These are phyloP conservation scores for Canis aureus DNA, from an alignment of 2,113 vertebrate genomes.

Conservation along the genomic window DNA sequence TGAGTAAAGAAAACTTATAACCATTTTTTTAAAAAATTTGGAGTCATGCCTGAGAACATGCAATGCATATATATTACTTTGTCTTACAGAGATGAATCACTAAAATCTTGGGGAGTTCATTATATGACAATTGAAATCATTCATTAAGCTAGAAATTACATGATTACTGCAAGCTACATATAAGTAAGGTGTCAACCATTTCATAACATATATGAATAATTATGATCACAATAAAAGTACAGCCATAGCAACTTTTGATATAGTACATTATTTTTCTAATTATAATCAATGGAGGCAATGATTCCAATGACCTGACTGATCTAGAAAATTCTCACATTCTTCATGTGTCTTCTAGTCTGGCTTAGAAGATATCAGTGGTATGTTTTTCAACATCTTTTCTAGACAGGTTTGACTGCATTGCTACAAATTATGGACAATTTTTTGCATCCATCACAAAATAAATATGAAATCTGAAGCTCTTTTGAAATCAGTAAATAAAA, in stretches of 20 bases:
- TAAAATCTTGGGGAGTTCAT: not conserved
- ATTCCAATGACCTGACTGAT: not conserved
- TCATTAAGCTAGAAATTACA: constrained; percentile 4
- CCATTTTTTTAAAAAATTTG: not conserved
- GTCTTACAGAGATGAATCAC: not conserved
- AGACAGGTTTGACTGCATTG: not conserved
- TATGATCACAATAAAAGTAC: not conserved
- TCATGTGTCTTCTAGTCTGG: not conserved
- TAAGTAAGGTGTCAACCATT: not conserved
- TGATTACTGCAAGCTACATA: not conserved
- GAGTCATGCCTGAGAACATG: not conserved
- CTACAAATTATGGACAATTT: not conserved
- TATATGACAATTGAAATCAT: not conserved
- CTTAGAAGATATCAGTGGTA: not conserved
- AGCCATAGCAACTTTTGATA: not conserved
- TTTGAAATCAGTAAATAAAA: constrained; percentile 61
- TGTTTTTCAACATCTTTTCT: constrained; percentile 15
- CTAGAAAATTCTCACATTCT: not conserved
- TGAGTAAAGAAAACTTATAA: not conserved
- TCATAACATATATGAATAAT: not conserved
- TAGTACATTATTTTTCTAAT: not conserved
- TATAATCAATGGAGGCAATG: not conserved
- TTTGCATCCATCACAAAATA: not conserved
- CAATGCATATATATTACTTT: not conserved
- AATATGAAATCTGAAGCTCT: not conserved